Base-by-base conservation (phyloP, 2,888 invertebrate species). In the Cacoxenus indagator region DNA sequence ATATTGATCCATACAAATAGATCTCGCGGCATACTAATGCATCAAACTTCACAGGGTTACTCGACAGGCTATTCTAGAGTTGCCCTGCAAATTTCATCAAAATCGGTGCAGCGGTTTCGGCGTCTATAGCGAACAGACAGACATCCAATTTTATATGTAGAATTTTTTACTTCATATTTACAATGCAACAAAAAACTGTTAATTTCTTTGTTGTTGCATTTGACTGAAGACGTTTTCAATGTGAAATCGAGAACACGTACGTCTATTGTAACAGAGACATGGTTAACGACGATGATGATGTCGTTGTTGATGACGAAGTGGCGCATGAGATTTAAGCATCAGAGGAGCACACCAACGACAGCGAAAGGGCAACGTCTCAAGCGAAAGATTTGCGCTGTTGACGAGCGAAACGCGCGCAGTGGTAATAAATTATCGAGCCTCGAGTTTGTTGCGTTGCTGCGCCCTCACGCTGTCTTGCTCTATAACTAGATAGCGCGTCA, bases 381-480 rank as follows among this genome's bases (percentile, higher is more conserved):
- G 27, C 48, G 14, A 14, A 6, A 17, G 48, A 11, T 19, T 11
- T n/a, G 19, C 11, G 26, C 9, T 54, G 24, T 54, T 54, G 54
- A 54, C 54, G 54, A 54, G 54, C 54, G 8, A 22, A 54, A 54
- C 26, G 54, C 54, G 22, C n/a, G 51, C 19, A 61, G n/a, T 57
- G 55, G 55, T 45, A 65, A 65, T 65, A 65, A 65, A 65, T 65
- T 57, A 65, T 65, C 43, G n/a, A 31, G 59, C 48, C 11, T 48
- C 37, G 37, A 37, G 37, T 2, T 37, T n/a, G n/a, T n/a, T n/a
- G n/a, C n/a, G n/a, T n/a, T n/a, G n/a, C 37, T 11, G 37, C 37
- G 8, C 37, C 8, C 9, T 2, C n/a, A 11, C 37, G 31, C 31
- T 31, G 9, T 9, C 5, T 4, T 31, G 4, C 31, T 4, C 31